Evolutionary conservation across 1,140 invertebrate species (phyloP).

Genomic region (Procambarus virginalis): DNA sequence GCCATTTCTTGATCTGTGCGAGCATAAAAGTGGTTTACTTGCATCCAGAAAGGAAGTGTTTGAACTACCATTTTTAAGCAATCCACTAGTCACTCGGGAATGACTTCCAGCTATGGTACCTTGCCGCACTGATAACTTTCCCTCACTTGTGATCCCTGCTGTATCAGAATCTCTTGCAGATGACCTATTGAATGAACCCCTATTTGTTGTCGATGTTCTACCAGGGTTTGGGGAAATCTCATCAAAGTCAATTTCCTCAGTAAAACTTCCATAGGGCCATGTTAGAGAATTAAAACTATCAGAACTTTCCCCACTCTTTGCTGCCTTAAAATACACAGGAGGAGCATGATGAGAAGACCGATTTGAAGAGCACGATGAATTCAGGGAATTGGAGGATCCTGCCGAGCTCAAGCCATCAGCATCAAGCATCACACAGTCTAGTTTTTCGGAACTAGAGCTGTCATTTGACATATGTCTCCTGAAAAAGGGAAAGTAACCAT

Average conservation of each 20-base stretch:
- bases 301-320: conserved; percentile 73
- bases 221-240: conserved; percentile 53
- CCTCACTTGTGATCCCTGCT: conserved; percentile 28
- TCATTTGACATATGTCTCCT: background rate
- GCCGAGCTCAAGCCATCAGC: conserved; percentile 76
- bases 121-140: conserved; percentile 16
- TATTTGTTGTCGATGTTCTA: conserved; percentile 32
- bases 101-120: background rate
- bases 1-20: conserved; percentile 10
- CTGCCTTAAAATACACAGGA: conserved; percentile 73
- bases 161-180: conserved; percentile 17
- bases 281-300: conserved; percentile 73
- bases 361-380: conserved; percentile 78
- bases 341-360: conserved; percentile 77
- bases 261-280: conserved; percentile 54
- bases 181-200: conserved; percentile 14
- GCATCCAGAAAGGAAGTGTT: conserved; percentile 17
- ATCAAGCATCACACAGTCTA: conserved; percentile 75
- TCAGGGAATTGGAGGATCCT: conserved; percentile 78
- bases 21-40: background rate
- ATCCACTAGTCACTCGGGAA: conserved; percentile 3
- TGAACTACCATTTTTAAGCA: conserved; percentile 32
- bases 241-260: conserved; percentile 50
- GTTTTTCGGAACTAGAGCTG: background rate
- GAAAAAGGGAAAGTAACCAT: background rate